Conservation (phyloP, 2,797 vertebrate species). For the Hoplostethus atlanticus region DNA sequence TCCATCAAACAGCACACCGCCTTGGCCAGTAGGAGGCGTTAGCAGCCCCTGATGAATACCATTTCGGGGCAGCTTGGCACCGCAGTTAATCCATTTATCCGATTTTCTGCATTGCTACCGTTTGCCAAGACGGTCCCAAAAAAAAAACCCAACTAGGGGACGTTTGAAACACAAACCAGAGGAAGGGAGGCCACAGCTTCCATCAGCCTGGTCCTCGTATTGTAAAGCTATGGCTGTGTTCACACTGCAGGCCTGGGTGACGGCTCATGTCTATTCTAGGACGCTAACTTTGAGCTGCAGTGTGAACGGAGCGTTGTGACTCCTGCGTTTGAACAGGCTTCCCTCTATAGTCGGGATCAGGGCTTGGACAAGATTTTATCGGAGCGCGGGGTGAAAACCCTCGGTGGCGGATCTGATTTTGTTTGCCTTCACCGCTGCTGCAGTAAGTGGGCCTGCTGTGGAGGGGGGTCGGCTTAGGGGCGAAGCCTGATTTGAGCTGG, state of each 20-base stretch:
- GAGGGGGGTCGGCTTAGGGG: not conserved
- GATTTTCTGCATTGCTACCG: slow-evolving; percentile 68
- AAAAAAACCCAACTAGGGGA: slow-evolving; percentile 28
- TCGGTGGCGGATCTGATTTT: slow-evolving; percentile 41
- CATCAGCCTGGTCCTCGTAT: not conserved
- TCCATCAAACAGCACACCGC: slow-evolving; percentile 24
- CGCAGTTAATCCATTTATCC: slow-evolving; percentile 70
- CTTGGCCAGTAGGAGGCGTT: slow-evolving; percentile 54
- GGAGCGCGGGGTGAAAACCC: slow-evolving; percentile 46
- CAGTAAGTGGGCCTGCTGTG: slow-evolving; percentile 48
- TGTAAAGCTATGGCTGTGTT: slow-evolving; percentile 14
- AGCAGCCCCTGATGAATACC: slow-evolving; percentile 48
- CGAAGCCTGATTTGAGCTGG: slow-evolving; percentile 42
- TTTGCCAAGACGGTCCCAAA: slow-evolving; percentile 51
- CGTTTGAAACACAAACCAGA: slow-evolving; percentile 46
- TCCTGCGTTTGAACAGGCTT: slow-evolving; percentile 40
- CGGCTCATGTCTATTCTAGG: too few relatives aligned
- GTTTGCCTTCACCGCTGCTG: slow-evolving; percentile 62
- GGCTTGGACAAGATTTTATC: slow-evolving; percentile 62
- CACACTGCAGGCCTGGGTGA: not conserved
- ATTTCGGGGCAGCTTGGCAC: slow-evolving; percentile 56
- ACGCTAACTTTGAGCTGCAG: not conserved
- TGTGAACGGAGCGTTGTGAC: not conserved
- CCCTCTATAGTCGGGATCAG: slow-evolving; percentile 37
- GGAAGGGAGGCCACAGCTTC: not conserved